Percentiles rank a stretch among this genome's conserved stretches.
phyloP scores from a whole-genome alignment of 2,797 vertebrate species.

The Karalla daura region DNA sequence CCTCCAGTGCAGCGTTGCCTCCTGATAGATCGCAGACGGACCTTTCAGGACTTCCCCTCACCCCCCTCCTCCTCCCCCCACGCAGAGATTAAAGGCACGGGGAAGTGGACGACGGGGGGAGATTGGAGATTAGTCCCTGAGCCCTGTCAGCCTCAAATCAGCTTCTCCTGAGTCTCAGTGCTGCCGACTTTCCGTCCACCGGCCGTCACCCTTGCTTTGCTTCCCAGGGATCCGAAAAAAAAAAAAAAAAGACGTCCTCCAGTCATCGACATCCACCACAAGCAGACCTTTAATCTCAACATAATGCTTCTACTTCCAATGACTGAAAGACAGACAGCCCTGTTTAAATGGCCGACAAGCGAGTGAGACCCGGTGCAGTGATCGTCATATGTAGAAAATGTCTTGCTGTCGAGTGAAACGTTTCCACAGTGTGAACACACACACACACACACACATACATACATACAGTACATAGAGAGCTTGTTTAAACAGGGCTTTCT shows the following conservation, averaged over 20 bases:
- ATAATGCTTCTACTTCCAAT: slow-evolving; percentile 65
- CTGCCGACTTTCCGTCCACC: slow-evolving; percentile 1
- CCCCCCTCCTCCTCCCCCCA: too few species aligned
- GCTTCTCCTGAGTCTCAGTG: slow-evolving; percentile 34
- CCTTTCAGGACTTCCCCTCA: neutral
- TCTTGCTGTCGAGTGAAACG: neutral
- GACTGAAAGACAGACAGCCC: slow-evolving; percentile 57
- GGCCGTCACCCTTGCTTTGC: slow-evolving; percentile 19
- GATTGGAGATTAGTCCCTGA: neutral
- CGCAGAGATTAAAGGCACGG: slow-evolving; percentile 19
- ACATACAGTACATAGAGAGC: slow-evolving; percentile 10
- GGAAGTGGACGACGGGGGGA: neutral
- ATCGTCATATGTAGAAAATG: slow-evolving; percentile 1
- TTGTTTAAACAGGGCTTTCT: slow-evolving; percentile 68
- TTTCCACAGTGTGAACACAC: neutral
- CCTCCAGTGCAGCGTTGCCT: slow-evolving; percentile 33
- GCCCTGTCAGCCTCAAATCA: neutral
- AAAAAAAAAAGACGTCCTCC: too few species aligned
- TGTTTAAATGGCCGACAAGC: slow-evolving; percentile 43
- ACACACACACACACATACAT: neutral
- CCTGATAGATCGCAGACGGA: slow-evolving; percentile 17
- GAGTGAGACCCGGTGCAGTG: slow-evolving; percentile 5
- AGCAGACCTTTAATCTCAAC: slow-evolving; percentile 42
- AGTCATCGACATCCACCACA: slow-evolving; percentile 41
- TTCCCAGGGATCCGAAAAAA: slow-evolving; percentile 43